Evolutionary conservation across 2,888 invertebrate species (phyloP).

Genomic region (Phoronis australis): DNA sequence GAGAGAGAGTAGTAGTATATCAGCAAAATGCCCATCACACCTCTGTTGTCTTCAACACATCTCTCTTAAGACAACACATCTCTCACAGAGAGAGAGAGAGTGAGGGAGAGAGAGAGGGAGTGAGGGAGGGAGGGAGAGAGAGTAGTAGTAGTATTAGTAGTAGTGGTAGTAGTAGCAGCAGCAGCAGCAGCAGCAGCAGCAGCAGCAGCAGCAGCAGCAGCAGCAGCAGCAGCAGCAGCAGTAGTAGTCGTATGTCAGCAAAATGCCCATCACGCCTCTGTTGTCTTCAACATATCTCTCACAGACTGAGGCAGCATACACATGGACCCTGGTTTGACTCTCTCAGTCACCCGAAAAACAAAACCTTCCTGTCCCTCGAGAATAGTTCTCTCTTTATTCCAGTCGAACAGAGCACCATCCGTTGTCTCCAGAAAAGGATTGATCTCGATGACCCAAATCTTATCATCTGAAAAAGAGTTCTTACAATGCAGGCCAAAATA

Average conservation of each 20-base stretch:
- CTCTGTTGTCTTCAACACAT: not conserved
- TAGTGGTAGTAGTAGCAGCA: no score
- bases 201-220: no score
- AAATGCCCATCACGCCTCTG: no score
- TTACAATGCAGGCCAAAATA: no score
- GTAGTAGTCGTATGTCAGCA: no score
- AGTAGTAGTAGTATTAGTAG: no score
- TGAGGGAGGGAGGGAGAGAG: no score
- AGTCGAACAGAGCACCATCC: constrained; percentile 36
- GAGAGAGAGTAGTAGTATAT: no score
- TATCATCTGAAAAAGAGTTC: constrained; percentile 18
- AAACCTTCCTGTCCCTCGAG: constrained; percentile 27
- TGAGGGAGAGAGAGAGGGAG: no score
- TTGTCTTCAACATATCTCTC: constrained; percentile 4
- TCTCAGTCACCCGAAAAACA: constrained; percentile 26
- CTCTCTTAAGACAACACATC: constrained; percentile 25
- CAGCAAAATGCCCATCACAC: no score
- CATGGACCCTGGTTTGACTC: constrained; percentile 28
- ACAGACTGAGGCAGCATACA: constrained; percentile 30
- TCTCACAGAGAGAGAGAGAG: constrained; percentile 29
- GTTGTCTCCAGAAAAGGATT: constrained; percentile 37
- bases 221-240: no score
- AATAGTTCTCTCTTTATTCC: constrained; percentile 30
- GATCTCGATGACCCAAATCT: constrained; percentile 35
- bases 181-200: no score